Evolutionary conservation across 1,140 invertebrate species (phyloP).

Genomic region (Pseudoatta argentina): DNA sequence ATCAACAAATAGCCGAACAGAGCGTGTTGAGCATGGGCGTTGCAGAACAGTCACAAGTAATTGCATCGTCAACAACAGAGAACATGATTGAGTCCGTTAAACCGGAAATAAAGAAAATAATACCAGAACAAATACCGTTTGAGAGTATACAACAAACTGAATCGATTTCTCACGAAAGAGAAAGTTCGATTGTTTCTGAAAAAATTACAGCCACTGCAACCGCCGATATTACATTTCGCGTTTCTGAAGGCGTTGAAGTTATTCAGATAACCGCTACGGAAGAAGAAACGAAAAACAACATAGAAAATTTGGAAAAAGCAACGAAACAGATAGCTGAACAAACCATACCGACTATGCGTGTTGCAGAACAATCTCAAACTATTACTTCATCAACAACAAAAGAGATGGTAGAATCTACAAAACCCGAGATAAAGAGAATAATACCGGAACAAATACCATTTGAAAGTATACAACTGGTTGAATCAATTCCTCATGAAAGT

Average conservation of each 20-base stretch:
- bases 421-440: slow-evolving; percentile 74
- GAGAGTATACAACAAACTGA: slow-evolving; percentile 78
- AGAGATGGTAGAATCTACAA: slow-evolving; percentile 64
- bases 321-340: slow-evolving; percentile 75
- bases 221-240: slow-evolving; percentile 78
- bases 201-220: slow-evolving; percentile 65
- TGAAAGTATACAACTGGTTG: too few relatives aligned
- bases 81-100: slow-evolving; percentile 65
- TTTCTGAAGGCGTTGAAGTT: slow-evolving; percentile 79
- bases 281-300: slow-evolving; percentile 82
- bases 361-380: slow-evolving; percentile 78
- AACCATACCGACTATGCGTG: slow-evolving; percentile 73
- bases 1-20: slow-evolving; percentile 75
- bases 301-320: slow-evolving; percentile 77
- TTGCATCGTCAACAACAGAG: slow-evolving; percentile 75
- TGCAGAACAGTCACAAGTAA: slow-evolving; percentile 77
- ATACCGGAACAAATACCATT: neutral
- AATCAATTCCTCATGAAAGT: too few relatives aligned
- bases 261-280: slow-evolving; percentile 81
- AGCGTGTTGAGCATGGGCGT: slow-evolving; percentile 74
- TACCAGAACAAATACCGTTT: slow-evolving; percentile 79
- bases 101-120: slow-evolving; percentile 74
- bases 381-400: slow-evolving; percentile 75
- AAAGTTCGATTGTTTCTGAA: slow-evolving; percentile 68
- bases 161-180: slow-evolving; percentile 79